phyloP scores from a whole-genome alignment of 2,797 vertebrate genomes.

The Monodelphis domestica region DNA sequence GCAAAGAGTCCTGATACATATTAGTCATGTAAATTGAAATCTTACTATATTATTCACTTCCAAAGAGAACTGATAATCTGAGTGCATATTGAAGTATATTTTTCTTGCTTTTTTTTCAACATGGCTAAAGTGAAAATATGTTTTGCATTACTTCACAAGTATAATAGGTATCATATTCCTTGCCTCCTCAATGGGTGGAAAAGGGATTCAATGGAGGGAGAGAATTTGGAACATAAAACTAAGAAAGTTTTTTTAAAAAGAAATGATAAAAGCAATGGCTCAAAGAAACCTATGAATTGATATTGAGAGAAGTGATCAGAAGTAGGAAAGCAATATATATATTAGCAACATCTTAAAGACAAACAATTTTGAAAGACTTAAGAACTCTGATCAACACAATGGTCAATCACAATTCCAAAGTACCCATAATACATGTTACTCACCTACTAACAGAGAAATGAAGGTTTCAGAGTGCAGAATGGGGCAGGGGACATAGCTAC shows the following conservation, averaged over 20 bases:
- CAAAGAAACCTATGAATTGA: background rate
- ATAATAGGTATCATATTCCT: background rate
- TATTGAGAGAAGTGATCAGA: background rate
- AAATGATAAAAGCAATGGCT: background rate
- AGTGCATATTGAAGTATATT: background rate
- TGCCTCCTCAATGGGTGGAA: background rate
- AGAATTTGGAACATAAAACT: background rate
- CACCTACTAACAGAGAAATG: background rate
- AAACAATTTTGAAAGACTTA: background rate
- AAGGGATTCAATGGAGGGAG: background rate
- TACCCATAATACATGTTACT: background rate
- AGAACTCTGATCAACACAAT: background rate
- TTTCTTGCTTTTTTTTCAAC: background rate
- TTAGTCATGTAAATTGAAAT: no score
- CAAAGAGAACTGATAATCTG: background rate
- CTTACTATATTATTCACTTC: background rate
- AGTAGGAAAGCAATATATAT: background rate
- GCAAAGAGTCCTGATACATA: no score
- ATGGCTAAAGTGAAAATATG: background rate
- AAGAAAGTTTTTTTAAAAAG: background rate
- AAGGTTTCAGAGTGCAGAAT: background rate
- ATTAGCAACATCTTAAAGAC: background rate
- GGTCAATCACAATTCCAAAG: background rate
- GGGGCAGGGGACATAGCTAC: background rate
- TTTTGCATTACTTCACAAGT: background rate